Evolutionary conservation across 1,140 invertebrate species (phyloP).

Genomic region (Elysia chlorotica): DNA sequence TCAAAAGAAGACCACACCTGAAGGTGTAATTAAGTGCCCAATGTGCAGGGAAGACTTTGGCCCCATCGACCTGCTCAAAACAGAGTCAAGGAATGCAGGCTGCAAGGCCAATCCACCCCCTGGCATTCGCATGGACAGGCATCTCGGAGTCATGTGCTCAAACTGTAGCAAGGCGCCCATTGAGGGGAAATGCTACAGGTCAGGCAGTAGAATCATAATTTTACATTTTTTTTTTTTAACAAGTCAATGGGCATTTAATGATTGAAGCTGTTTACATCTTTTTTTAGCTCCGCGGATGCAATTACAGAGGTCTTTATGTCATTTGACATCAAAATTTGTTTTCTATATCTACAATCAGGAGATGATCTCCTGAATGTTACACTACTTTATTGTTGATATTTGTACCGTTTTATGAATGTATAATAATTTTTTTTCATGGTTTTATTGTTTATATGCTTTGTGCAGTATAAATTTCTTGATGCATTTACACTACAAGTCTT

Average conservation of each 20-base stretch:
- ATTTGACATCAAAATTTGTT: no score
- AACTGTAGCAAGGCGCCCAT: constrained; percentile 55
- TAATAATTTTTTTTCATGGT: background rate
- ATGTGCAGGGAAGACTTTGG: constrained; percentile 63
- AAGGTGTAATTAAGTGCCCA: constrained; percentile 58
- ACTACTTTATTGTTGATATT: background rate
- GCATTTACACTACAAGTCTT: no score
- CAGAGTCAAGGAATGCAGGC: constrained; percentile 53
- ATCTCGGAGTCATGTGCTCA: constrained; percentile 50
- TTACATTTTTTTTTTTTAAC: background rate
- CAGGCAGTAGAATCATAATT: background rate
- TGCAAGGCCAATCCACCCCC: constrained; percentile 8
- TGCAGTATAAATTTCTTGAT: no score
- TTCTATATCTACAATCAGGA: no score
- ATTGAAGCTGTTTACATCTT: no score
- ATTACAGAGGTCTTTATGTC: no score
- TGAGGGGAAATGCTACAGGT: constrained; percentile 63
- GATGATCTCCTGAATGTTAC: no score
- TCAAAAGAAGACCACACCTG: constrained; percentile 50
- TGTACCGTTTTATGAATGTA: background rate
- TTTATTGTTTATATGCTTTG: no score
- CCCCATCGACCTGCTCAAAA: constrained; percentile 52
- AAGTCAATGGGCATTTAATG: no score
- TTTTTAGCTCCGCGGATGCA: no score
- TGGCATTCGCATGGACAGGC: constrained; percentile 45